Evolutionary conservation across 2,888 invertebrate genomes (phyloP).

Genomic region (Geophilus truncorum): DNA sequence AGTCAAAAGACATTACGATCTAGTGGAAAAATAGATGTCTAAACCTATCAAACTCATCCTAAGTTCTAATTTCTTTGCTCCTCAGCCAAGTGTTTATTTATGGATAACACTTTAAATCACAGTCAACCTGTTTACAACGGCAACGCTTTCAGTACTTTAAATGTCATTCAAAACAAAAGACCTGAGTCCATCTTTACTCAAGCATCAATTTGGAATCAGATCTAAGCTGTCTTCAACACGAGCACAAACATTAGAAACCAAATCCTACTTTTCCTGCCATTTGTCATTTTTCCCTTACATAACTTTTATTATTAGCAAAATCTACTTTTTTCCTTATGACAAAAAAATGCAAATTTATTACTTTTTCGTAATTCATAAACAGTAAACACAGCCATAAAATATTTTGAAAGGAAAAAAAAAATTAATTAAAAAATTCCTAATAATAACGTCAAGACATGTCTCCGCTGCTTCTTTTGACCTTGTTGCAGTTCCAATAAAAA

Average conservation of each 20-base stretch:
- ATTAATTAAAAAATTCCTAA: neutral
- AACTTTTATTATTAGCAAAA: too few species aligned
- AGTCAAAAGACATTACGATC: constrained; percentile 13
- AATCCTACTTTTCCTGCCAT: neutral
- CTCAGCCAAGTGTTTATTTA: constrained; percentile 4
- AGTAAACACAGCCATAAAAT: neutral
- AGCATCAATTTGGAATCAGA: neutral
- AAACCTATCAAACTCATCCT: constrained; percentile 5
- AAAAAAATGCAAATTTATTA: too few species aligned
- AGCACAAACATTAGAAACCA: neutral
- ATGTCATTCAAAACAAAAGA: neutral
- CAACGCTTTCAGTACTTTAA: neutral
- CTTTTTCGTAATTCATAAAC: neutral
- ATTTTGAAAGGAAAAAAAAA: too few species aligned
- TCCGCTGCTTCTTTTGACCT: neutral
- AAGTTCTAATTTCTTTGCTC: constrained; percentile 13
- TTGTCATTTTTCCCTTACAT: neutral
- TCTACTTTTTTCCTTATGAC: too few species aligned
- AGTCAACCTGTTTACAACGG: constrained; percentile 20
- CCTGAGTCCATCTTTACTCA: neutral
- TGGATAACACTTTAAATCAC: constrained; percentile 9
- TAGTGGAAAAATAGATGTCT: constrained; percentile 7
- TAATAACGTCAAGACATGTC: neutral
- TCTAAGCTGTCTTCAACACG: neutral
- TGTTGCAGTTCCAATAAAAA: neutral